Evolutionary conservation across 2,797 vertebrate genomes (phyloP).

Genomic region (Silurus aristotelis): DNA sequence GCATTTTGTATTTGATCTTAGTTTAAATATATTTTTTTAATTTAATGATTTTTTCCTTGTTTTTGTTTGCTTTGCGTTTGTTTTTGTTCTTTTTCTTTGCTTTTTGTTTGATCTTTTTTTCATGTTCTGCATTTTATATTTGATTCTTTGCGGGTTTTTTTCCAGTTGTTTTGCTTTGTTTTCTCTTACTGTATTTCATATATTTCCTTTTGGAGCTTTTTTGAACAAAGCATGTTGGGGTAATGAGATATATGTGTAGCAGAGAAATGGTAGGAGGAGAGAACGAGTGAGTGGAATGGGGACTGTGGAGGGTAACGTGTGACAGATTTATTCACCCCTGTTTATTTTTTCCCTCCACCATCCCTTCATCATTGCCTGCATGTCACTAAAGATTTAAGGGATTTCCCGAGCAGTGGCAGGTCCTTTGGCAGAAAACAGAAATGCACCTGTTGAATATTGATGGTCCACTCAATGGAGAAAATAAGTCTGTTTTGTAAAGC

Average conservation of each 20-base stretch:
- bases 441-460: slow-evolving; percentile 78
- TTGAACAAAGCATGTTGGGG: background rate
- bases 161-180: background rate
- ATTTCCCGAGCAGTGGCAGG: slow-evolving; percentile 48
- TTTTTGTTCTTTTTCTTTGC: background rate
- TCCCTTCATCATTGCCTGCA: slow-evolving; percentile 55
- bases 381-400: slow-evolving; percentile 57
- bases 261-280: slow-evolving; percentile 10
- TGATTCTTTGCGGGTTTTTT: background rate
- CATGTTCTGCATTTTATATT: background rate
- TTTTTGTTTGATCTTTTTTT: background rate
- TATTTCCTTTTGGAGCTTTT: background rate
- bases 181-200: background rate
- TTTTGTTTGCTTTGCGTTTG: background rate
- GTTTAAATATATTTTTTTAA: too few relatives aligned
- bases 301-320: background rate
- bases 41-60: background rate
- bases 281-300: slow-evolving; percentile 1
- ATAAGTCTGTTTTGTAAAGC: slow-evolving; percentile 63
- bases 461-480: slow-evolving; percentile 56
- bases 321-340: slow-evolving; percentile 17
- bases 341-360: background rate
- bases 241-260: background rate
- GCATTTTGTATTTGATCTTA: background rate
- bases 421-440: slow-evolving; percentile 57